Evolutionary conservation across 2,888 invertebrate genomes (phyloP).

Genomic region (Sesia apiformis): DNA sequence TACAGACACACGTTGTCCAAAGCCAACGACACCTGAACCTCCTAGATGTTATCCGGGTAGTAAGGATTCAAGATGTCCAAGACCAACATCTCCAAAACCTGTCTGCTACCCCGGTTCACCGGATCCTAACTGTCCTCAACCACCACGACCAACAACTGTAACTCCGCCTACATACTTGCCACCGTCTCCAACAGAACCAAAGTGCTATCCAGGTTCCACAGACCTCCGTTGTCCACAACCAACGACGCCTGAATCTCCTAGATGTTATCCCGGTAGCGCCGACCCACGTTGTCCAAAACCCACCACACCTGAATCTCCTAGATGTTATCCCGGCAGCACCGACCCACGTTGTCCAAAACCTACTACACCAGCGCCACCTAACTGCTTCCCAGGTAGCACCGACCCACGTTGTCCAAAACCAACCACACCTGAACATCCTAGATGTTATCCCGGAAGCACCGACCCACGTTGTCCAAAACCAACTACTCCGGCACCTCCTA

Average conservation of each 20-base stretch:
- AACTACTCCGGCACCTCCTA: conserved; percentile 12
- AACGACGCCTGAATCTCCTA: conserved; percentile 13
- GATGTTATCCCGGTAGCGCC: conserved; percentile 5
- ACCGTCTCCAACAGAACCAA: conserved; percentile 22
- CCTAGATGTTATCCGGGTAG: conserved; percentile 32
- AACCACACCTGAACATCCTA: conserved; percentile 5
- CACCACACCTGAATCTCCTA: conserved; percentile 12
- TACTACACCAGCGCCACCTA: not conserved
- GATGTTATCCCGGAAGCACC: conserved; percentile 25
- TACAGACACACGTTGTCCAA: conserved; percentile 19
- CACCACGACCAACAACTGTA: conserved; percentile 30
- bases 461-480: conserved; percentile 20
- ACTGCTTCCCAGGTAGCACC: conserved; percentile 17
- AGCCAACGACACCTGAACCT: conserved; percentile 6
- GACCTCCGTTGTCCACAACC: conserved; percentile 19
- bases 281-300: conserved; percentile 22
- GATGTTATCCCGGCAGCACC: conserved; percentile 18
- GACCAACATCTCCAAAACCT: conserved; percentile 12
- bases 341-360: conserved; percentile 2
- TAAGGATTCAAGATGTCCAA: conserved; percentile 22
- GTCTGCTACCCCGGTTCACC: conserved; percentile 41
- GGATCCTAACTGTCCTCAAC: conserved; percentile 23
- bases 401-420: conserved; percentile 6
- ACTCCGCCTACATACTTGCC: conserved; percentile 1
- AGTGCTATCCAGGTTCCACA: conserved; percentile 24